Evolutionary conservation across 2,888 invertebrate species (phyloP).

Genomic region (Mellilla xanthometata): DNA sequence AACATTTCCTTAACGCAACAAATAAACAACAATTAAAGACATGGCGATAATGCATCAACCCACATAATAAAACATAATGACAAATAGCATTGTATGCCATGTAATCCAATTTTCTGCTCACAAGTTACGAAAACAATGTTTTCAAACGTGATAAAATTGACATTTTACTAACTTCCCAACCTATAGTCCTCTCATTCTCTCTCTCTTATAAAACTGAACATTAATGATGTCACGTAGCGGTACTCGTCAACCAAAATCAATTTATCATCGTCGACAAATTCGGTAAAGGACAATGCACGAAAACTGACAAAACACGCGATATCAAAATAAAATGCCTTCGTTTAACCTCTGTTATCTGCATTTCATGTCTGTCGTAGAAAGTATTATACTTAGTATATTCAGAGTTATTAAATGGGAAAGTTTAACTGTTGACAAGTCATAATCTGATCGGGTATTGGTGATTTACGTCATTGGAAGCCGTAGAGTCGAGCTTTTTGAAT

Average conservation of each 20-base stretch:
- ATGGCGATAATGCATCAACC: too few relatives aligned
- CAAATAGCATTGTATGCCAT: too few relatives aligned
- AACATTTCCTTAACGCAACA: too few relatives aligned
- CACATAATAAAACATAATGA: too few relatives aligned
- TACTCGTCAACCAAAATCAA: slow-evolving; percentile 2
- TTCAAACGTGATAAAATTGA: too few relatives aligned
- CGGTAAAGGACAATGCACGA: slow-evolving; percentile 45
- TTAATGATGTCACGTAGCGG: not conserved
- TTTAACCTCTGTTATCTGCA: slow-evolving; percentile 29
- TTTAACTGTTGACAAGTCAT: slow-evolving; percentile 6
- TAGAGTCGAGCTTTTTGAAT: slow-evolving; percentile 5
- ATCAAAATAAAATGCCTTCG: slow-evolving; percentile 40
- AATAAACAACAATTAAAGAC: too few relatives aligned
- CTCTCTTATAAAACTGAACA: too few relatives aligned
- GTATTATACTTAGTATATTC: not conserved
- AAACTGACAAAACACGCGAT: slow-evolving; percentile 49
- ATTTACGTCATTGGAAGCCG: slow-evolving; percentile 9
- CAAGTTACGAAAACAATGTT: too few relatives aligned
- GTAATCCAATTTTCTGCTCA: too few relatives aligned
- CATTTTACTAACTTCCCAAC: too few relatives aligned
- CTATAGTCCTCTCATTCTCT: too few relatives aligned
- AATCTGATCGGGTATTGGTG: slow-evolving; percentile 6
- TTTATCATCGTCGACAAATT: slow-evolving; percentile 28
- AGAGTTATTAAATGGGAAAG: slow-evolving; percentile 11
- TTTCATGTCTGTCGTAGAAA: slow-evolving; percentile 22